A percentile compares a stretch with the other conserved stretches of the same genome.
Evolutionary conservation across 2,888 invertebrate species (phyloP).

Genomic region (Pheosia gnoma): DNA sequence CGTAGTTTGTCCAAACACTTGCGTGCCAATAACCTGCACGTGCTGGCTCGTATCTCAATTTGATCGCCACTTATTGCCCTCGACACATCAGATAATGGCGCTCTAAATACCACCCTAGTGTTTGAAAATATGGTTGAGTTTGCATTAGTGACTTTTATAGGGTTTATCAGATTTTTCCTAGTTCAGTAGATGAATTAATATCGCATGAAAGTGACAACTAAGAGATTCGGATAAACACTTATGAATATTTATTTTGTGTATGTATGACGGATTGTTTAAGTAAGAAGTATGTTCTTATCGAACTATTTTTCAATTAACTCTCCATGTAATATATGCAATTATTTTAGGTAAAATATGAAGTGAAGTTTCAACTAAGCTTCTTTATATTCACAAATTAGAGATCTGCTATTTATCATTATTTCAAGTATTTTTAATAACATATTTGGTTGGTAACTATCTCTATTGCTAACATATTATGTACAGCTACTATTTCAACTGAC

Average conservation of each 20-base stretch:
- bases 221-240: constrained; percentile 45
- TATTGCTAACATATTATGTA: too few species aligned
- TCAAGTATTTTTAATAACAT: too few species aligned
- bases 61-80: constrained; percentile 68
- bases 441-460: too few species aligned
- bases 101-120: constrained; percentile 23
- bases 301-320: too few species aligned
- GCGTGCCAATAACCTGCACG: constrained; percentile 79
- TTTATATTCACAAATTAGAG: too few species aligned
- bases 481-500: too few species aligned
- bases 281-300: background rate
- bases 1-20: constrained; percentile 79
- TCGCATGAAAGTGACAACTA: constrained; percentile 64
- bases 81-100: constrained; percentile 31
- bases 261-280: background rate
- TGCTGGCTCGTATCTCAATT: constrained; percentile 79
- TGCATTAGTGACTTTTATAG: constrained; percentile 9
- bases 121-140: constrained; percentile 22
- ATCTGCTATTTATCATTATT: too few species aligned
- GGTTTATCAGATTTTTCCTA: constrained; percentile 53
- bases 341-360: too few species aligned
- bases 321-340: too few species aligned
- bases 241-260: constrained; percentile 42
- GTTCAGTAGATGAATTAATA: constrained; percentile 68
- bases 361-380: too few species aligned